These are phyloP conservation scores for Pentalonia nigronervosa DNA, from an alignment of 1,140 invertebrate genomes.

Conservation along the genomic window DNA sequence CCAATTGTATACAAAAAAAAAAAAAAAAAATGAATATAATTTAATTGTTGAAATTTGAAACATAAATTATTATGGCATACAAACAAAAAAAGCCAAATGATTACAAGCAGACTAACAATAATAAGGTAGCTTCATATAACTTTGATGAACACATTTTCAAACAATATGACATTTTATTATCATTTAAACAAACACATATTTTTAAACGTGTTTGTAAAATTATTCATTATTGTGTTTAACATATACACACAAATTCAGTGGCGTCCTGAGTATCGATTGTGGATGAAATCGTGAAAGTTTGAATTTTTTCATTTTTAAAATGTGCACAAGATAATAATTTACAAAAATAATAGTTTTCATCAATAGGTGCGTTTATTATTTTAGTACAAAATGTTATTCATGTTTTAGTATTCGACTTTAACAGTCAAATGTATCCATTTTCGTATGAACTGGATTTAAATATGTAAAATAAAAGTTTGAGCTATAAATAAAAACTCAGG, in stretches of 20 bases:
- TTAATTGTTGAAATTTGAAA: not conserved
- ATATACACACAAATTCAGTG: not conserved
- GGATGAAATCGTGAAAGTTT: too few relatives aligned
- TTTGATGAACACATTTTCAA: not conserved
- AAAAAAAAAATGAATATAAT: not conserved
- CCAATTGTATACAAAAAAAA: too few relatives aligned
- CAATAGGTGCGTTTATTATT: not conserved
- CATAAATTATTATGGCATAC: not conserved
- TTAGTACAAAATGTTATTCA: not conserved
- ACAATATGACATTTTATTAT: not conserved
- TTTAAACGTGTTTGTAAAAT: not conserved
- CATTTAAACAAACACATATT: not conserved
- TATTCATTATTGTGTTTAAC: not conserved
- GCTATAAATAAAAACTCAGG: not conserved
- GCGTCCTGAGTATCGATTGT: not conserved
- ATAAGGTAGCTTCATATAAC: not conserved
- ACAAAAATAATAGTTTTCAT: not conserved
- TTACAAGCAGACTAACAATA: not conserved
- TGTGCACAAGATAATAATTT: not conserved
- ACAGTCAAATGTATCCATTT: too few relatives aligned
- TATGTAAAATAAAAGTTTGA: not conserved
- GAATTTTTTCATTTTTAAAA: not conserved
- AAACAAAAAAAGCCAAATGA: not conserved
- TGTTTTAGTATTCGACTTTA: not conserved
- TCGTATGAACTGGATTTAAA: not conserved